These are phyloP conservation scores for Daubentonia madagascariensis DNA, from an alignment of 2,113 vertebrate species.

Conservation along the genomic window DNA sequence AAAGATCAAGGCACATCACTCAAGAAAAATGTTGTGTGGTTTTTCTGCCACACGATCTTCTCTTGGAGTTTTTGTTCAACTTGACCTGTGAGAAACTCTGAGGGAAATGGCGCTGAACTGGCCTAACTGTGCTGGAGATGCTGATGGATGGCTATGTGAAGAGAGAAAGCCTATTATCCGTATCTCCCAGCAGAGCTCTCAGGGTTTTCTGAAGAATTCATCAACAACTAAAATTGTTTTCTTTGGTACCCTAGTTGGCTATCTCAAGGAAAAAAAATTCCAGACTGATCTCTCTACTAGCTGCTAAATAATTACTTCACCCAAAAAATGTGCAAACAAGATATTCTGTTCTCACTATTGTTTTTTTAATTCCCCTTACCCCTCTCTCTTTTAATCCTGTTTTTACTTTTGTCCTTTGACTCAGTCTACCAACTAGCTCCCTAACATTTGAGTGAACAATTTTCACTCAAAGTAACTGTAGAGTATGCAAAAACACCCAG, in stretches of 20 bases:
- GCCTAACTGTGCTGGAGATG: neutral
- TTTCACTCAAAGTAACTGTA: neutral
- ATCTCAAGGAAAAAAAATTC: neutral
- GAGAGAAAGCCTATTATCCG: neutral
- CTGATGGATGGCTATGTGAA: accelerated
- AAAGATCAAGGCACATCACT: neutral
- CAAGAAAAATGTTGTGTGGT: neutral
- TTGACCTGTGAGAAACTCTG: neutral
- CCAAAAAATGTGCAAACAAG: neutral
- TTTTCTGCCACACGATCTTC: neutral
- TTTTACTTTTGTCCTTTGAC: neutral
- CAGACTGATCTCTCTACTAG: neutral
- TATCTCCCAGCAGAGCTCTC: neutral
- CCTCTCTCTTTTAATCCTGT: neutral
- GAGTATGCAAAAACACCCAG: neutral
- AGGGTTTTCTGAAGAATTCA: neutral
- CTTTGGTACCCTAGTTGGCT: neutral
- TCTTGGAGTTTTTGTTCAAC: neutral
- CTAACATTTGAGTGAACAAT: neutral
- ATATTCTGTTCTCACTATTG: neutral
- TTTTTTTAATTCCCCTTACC: neutral
- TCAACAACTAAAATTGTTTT: neutral
- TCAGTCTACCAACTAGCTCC: neutral
- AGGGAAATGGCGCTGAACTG: neutral
- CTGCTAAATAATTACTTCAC: neutral